Conservation (phyloP, 2,113 vertebrate genomes). For the Corvus hawaiiensis region DNA sequence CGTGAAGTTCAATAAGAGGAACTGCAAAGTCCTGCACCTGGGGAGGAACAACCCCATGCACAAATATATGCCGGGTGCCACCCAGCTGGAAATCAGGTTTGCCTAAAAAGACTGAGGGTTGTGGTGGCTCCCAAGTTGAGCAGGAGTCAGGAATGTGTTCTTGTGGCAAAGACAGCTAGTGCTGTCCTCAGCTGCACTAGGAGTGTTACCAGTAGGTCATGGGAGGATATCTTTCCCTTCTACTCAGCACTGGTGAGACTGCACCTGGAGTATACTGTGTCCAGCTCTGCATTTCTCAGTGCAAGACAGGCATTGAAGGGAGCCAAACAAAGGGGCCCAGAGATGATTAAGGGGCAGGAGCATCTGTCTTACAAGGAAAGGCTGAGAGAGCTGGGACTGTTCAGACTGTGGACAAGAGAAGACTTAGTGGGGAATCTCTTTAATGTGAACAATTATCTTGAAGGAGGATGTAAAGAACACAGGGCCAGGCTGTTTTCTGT, state of each 20-base stretch:
- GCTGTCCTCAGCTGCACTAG: not conserved
- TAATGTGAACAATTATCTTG: not conserved
- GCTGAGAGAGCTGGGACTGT: not conserved
- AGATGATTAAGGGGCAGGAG: not conserved
- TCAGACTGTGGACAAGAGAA: not conserved
- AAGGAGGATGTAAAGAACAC: not conserved
- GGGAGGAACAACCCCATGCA: not conserved
- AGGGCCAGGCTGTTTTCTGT: not conserved
- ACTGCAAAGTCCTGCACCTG: not conserved
- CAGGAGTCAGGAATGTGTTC: fast-evolving
- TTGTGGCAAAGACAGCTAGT: not conserved
- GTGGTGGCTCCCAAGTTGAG: not conserved
- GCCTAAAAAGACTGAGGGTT: not conserved
- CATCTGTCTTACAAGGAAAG: not conserved
- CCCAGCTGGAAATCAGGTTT: not conserved
- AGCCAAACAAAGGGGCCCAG: not conserved
- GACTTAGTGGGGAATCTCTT: not conserved
- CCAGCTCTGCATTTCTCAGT: not conserved
- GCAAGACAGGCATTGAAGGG: not conserved
- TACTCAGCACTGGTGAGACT: not conserved
- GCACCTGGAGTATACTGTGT: not conserved
- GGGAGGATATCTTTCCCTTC: not conserved
- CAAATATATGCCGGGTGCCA: not conserved
- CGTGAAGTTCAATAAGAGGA: not conserved
- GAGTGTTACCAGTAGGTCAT: not conserved